These are phyloP conservation scores for Poecile montanus DNA, from an alignment of 2,797 vertebrate genomes.

Conservation along the genomic window DNA sequence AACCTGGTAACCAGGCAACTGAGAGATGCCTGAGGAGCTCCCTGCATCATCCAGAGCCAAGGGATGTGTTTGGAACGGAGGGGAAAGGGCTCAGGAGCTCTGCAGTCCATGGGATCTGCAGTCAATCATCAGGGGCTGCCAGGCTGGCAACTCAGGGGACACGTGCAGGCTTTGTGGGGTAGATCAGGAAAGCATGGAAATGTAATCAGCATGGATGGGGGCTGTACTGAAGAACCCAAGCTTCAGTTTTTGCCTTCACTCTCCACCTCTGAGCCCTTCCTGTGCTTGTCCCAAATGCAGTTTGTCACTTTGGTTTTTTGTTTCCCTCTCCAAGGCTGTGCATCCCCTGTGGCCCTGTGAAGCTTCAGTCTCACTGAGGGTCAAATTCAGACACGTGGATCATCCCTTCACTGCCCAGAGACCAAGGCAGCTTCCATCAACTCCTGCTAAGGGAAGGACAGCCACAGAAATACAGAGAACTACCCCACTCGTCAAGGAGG, in stretches of 20 bases:
- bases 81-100: conserved; percentile 14
- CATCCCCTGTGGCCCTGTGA: neutral
- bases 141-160: neutral
- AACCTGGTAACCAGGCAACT: conserved; percentile 75
- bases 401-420: neutral
- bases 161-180: neutral
- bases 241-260: neutral
- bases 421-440: neutral
- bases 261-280: neutral
- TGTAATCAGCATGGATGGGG: neutral
- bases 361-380: neutral
- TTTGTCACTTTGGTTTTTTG: neutral
- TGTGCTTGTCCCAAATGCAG: neutral
- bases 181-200: neutral
- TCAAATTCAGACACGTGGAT: neutral
- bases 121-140: neutral
- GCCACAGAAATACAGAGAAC: neutral
- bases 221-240: neutral
- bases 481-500: neutral
- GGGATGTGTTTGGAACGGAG: conserved; percentile 38
- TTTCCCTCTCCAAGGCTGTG: neutral
- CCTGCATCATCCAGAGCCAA: conserved; percentile 9
- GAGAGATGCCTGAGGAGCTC: conserved; percentile 57
- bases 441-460: neutral
- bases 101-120: conserved; percentile 35